Base-by-base conservation (phyloP, 2,888 invertebrate species). In the Ormyrus labotus region DNA sequence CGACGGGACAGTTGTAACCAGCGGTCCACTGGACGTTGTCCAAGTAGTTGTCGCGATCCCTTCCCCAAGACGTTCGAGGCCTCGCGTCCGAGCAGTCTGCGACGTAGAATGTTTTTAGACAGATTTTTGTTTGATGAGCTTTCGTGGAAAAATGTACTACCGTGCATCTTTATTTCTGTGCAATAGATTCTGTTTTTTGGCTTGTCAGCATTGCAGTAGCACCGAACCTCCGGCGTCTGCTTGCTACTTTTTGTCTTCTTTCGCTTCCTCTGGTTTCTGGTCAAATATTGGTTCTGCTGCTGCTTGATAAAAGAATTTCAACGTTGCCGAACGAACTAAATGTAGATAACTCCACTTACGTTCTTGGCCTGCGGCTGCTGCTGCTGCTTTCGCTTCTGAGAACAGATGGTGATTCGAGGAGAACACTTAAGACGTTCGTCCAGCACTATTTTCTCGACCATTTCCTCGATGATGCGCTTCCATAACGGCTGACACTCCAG, bases 381-480 rank as follows among this genome's bases (percentile, higher is more conserved):
- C 34, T 34, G 34, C 34, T 34, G 34, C 34, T 34, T 34, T 34
- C 34, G 34, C 34, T 34, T 34, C 34, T 4, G 34, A 4, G 34
- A 34, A 34, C 34, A 34, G 34, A 34, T 34, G 34, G 34, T 34
- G 34, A 34, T 4, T 34, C 34, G 34, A 34, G 34, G 34, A 4
- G 34, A 34, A 34, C 34, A 34, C 34, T 34, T 34, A 34, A 34
- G 34, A 4, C 34, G 34, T 4, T 81, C 74, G 48, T 76, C 67
- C 34, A 48, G 19, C 5, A 75, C 55, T 51, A 71, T 57, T 13
- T 75, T 71, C 34, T 78, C 67, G 6, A 75, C 55, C 78, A 81
- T 78, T 1, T 11, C 48, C 11, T 78, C 75, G 19, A 71, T 69
- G 7, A 68, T 57, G 0, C 19, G 48, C 10, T 58, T 57, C 81